Percentiles rank a stretch among this genome's conserved stretches.
Conservation (phyloP, 2,797 vertebrate species). For the Thaleichthys pacificus region DNA sequence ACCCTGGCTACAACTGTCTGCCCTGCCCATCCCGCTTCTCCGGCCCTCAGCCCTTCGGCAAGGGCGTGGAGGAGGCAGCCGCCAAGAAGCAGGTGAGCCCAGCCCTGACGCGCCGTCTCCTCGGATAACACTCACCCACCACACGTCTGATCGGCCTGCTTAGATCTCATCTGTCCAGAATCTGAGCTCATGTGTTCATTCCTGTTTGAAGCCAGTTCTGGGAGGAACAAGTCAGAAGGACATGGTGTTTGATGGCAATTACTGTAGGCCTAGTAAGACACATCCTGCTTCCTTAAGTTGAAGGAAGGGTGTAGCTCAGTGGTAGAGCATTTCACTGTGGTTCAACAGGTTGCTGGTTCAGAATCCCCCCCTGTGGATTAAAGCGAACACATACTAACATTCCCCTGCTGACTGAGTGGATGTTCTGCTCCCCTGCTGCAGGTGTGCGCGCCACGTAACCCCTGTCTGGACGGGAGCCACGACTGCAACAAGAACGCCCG, state of each 20-base stretch:
- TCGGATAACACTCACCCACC: background rate
- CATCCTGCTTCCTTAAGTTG: too few relatives aligned
- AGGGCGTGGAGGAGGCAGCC: constrained; percentile 84
- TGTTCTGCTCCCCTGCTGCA: constrained; percentile 55
- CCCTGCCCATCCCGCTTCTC: constrained; percentile 92
- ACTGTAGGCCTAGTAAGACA: too few relatives aligned
- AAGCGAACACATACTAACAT: too few relatives aligned
- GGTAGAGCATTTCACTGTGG: too few relatives aligned
- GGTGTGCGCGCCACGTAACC: constrained; percentile 94
- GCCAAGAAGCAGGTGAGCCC: constrained; percentile 88
- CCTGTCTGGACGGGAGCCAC: constrained; percentile 93
- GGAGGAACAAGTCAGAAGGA: background rate
- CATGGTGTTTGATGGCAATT: too few relatives aligned
- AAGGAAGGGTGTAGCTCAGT: too few relatives aligned
- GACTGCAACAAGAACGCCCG: constrained; percentile 96
- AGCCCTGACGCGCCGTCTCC: background rate
- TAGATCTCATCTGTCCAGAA: background rate
- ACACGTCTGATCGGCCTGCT: background rate
- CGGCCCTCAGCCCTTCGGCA: constrained; percentile 90
- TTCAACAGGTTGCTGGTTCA: background rate
- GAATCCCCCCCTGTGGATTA: background rate
- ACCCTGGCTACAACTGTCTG: constrained; percentile 94
- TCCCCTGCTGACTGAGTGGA: constrained; percentile 6
- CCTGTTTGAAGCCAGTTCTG: too few relatives aligned
- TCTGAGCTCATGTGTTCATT: too few relatives aligned